Evolutionary conservation across 2,888 invertebrate species (phyloP), one percentile per base, ranked within the genome.

Genomic region (Scaptomyza caliginosa): DNA sequence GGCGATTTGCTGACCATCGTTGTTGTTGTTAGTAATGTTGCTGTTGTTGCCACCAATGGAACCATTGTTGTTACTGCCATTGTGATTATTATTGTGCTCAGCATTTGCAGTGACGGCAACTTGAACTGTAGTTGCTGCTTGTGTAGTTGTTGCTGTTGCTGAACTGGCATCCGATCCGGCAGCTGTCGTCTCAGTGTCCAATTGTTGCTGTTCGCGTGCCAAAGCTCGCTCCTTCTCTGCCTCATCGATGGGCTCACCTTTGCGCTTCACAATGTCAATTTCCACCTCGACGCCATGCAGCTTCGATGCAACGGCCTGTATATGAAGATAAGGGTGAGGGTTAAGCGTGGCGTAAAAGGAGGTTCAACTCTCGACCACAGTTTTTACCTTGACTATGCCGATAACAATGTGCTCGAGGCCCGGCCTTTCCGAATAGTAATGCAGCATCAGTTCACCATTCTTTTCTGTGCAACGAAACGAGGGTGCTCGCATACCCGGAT

Each of bases 401-500:
- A 98, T 98, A 66, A 99, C 98, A 89, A 99, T 98, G 87, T 97
- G 96, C 90, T 99, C 98, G 77, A 99, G 92, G 4, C 98, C 97
- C 3, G 97, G 96, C 71, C 98, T 94, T 81, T 98, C 98, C 0
- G 98, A 98, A 91, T 99, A 99, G 92, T 99, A 99, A 91, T 99
- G 99, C 17, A 99, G 93, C 34, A 98, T 93, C 28, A 98, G 92
- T 0, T 96, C 96, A 0, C 98, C 98, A 91, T 98, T 97, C 91
- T 96, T 96, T 88, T 98, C 98, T 0, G 97, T 97, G 91, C 98
- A 99, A 16, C 99, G 94, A 92, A 99, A 99, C 0, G 98, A 98
- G 0, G 99, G 99, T 0, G 97, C 97, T 79, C 96, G 93, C 97
- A 98, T 98, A 17, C 97, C 97, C 0, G 98, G 98, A 91, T 98